Evolutionary conservation across 2,797 vertebrate species (phyloP), one percentile per base, ranked within the genome.

Genomic region (Phalanger gymnotis): DNA sequence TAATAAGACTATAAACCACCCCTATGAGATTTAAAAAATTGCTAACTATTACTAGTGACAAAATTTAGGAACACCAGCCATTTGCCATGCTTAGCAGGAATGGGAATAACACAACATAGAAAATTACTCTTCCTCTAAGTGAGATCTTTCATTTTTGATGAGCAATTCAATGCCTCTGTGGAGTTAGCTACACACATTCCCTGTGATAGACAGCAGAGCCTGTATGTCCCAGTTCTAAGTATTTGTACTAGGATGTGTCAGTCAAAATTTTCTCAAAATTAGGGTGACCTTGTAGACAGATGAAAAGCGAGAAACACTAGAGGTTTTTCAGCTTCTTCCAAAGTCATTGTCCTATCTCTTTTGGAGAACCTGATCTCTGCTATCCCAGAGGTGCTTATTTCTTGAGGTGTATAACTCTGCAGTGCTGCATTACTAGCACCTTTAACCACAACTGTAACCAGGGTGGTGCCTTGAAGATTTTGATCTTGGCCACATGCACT

Each of bases 111-210:
- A 95, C n/a, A 22, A 53, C 27, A 53, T 81, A 34, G 91, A 51
- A 54, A 94, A 95, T 94, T 94, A 92, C 11, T 94, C 40, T 95
- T 93, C 93, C 11, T 95, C 31, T 94, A 96, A 94, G 91, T 96
- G 25, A 96, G 31, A 61, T 95, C 51, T 47, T 92, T 92, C 31
- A 96, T 5, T 96, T 97, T 27, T 56, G 94, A 89, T 81, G 90
- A 95, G 22, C 30, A 96, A 93, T 90, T 93, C 13, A 91, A 30
- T 6, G 95, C 94, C 91, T 95, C 31, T 93, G 7, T 25, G 53
- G 31, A 58, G 30, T 58, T 58, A 58, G 22, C 57, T 66, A 16
- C 27, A 11, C 13, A 34, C 12, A 55, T 95, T 96, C 34, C 90
- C 73, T 54, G 13, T 94, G 66, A 47, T 47, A 92, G 3, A 14